A percentile compares a stretch with the other conserved stretches of the same genome.
phyloP scores from a whole-genome alignment of 2,113 vertebrate species.

The Cettia cetti region DNA sequence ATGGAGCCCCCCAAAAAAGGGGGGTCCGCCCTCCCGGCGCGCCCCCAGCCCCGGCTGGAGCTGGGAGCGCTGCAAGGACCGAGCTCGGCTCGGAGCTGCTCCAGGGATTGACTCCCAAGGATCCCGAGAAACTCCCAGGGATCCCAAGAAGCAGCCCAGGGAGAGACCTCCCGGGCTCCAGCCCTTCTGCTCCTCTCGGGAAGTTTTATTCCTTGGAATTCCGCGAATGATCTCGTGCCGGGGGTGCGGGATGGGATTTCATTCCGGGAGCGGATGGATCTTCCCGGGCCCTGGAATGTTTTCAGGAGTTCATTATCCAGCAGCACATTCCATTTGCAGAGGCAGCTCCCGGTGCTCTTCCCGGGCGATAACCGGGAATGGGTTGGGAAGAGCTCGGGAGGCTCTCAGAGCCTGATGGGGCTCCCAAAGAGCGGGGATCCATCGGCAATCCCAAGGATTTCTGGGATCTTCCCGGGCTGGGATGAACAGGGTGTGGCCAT shows the following conservation, averaged over 20 bases:
- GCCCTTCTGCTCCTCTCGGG: background rate
- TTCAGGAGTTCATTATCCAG: background rate
- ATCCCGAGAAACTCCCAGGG: background rate
- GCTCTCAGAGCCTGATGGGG: background rate
- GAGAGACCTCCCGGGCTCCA: background rate
- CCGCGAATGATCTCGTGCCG: background rate
- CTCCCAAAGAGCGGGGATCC: background rate
- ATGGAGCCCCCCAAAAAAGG: background rate
- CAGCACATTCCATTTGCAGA: slow-evolving; percentile 25
- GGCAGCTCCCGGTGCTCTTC: background rate
- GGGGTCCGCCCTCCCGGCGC: background rate
- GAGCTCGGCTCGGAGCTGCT: background rate
- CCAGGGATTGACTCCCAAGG: background rate
- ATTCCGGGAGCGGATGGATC: background rate
- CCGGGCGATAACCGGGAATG: slow-evolving; percentile 41
- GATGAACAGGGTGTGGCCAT: background rate
- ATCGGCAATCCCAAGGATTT: background rate
- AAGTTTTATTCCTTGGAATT: slow-evolving; percentile 10
- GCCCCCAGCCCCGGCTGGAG: background rate
- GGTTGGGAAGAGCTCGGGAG: slow-evolving; percentile 26
- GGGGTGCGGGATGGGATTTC: background rate
- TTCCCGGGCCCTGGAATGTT: background rate
- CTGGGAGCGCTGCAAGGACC: background rate
- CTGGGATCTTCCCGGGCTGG: background rate
- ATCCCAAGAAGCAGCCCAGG: background rate